These are phyloP conservation scores for Mormyrops attenuatus DNA, from an alignment of 2,797 vertebrate genomes.

Conservation along the genomic window DNA sequence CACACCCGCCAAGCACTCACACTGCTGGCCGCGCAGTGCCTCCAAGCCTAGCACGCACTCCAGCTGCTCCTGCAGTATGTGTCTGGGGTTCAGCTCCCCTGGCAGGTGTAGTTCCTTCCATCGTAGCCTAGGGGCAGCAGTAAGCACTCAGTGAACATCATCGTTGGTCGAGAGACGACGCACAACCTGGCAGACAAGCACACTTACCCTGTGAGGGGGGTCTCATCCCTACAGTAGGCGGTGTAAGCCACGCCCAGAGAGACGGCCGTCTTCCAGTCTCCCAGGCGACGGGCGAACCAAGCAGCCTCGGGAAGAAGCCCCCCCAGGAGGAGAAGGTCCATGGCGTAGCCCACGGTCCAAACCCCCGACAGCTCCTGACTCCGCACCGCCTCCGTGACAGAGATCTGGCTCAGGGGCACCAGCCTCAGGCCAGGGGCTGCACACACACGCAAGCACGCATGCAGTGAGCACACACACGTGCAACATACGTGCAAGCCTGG, in stretches of 20 bases:
- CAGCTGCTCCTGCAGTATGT: slow-evolving; percentile 77
- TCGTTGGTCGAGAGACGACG: neutral
- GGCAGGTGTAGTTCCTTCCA: slow-evolving; percentile 64
- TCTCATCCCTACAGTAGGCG: slow-evolving; percentile 53
- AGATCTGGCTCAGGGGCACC: slow-evolving; percentile 67
- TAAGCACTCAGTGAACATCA: neutral
- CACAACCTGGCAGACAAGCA: slow-evolving; percentile 15
- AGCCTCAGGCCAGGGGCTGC: slow-evolving; percentile 55
- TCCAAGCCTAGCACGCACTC: slow-evolving; percentile 66
- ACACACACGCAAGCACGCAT: neutral
- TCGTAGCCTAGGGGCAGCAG: slow-evolving; percentile 56
- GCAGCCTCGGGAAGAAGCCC: slow-evolving; percentile 84
- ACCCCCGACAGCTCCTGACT: slow-evolving; percentile 77
- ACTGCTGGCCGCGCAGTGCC: slow-evolving; percentile 32
- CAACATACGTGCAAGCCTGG: neutral
- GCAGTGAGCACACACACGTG: neutral
- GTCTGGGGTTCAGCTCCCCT: slow-evolving; percentile 60
- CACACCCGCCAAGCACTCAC: neutral
- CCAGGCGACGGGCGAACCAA: slow-evolving; percentile 79
- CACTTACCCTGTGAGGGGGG: slow-evolving; percentile 58
- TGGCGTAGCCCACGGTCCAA: slow-evolving; percentile 86
- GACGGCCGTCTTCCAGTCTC: slow-evolving; percentile 86
- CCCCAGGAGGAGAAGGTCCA: slow-evolving; percentile 80
- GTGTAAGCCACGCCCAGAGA: slow-evolving; percentile 76
- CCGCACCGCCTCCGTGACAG: slow-evolving; percentile 65